Evolutionary conservation across 2,113 vertebrate species (phyloP), one percentile per base, ranked within the genome.

Genomic region (Limanda limanda): DNA sequence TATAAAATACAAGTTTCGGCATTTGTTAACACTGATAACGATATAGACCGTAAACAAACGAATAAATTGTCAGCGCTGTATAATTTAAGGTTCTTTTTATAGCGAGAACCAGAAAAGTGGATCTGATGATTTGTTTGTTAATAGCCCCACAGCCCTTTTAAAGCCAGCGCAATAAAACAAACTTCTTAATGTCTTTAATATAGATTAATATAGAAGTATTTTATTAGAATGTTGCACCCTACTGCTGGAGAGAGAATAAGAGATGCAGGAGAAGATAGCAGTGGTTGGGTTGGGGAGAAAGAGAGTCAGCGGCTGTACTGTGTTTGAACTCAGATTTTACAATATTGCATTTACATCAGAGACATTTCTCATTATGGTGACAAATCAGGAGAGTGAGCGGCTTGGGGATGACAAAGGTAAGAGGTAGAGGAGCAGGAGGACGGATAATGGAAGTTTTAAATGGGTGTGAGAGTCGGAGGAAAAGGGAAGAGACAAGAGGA

Each of bases 291-390:
- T 40, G 57, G 20, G 52, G 31, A 45, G 72, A 69, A 40, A n/a
- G 27, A 51, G 20, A 37, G 10, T 20, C 7, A 59, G 35, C 31
- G 70, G 45, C 59, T 63, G 35, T 4, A 57, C 24, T 27, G 9
- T 9, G 35, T 76, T 37, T 85, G 66, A 82, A 77, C 57, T 62
- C n/a, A 1, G 3, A 76, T 64, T 71, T 70, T 57, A 54, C 42
- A 40, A 45, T 58, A 66, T 52, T 64, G 62, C 51, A 47, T 75
- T 79, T 69, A 55, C 54, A 75, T 69, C 63, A 51, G 31, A 76
- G 25, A 63, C 20, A 9, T 79, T 76, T 79, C 20, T 58, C 37
- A 2, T 61, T 60, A 65, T 59, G 27, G 8, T 40, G 24, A 59
- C 45, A 68, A 42, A 67, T 25, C 35, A 56, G 57, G 13, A 59